Base-by-base conservation (phyloP, 1,140 invertebrate species). In the Caenorhabditis remanei region DNA sequence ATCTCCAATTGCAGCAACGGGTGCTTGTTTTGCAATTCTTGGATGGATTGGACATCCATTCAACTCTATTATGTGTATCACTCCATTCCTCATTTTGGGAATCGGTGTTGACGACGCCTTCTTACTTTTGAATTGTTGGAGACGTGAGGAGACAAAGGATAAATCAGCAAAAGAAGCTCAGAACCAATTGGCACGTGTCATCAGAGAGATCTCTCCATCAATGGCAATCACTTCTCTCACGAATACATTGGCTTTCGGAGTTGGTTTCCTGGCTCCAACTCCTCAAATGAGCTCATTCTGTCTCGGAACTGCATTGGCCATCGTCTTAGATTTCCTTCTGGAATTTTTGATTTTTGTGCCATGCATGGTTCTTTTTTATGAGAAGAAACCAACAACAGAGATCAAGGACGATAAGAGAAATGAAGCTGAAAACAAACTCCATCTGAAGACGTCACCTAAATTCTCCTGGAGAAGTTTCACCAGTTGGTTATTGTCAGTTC, bases 81-180 rank as follows among this genome's bases (percentile, higher is more conserved):
- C 91, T 58, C 90, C 90, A 40, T 91, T 91, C 84, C 53, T 91
- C 14, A 87, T 91, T 50, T 63, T 91, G 55, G 90, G 91, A 8
- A 91, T 91, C 83, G 91, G 90, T 16, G 88, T 90, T 41, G 91
- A 91, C 82, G 90, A 91, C 71, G 87, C 89, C n/a, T 91, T 90
- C 53, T 63, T 92, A 41, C 91, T 91, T 86, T 86, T 91, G 14
- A 90, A 91, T 83, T 56, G 88, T 9, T 92, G 91, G 91, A 89
- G 67, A 43, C 71, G 67, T 71, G 85, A 85, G n/a, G 85, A 58
- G n/a, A 40, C 21, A 8, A 50, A 53, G 53, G 48, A 75, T 19
- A 65, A 71, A 71, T 55, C 53, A 50, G 11, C 48, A 5, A 75
- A 79, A 83, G 63, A 56, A 84, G 75, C 85, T 16, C 46, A 88